These are phyloP conservation scores for Antitype chi DNA, from an alignment of 2,888 invertebrate genomes.

Conservation along the genomic window DNA sequence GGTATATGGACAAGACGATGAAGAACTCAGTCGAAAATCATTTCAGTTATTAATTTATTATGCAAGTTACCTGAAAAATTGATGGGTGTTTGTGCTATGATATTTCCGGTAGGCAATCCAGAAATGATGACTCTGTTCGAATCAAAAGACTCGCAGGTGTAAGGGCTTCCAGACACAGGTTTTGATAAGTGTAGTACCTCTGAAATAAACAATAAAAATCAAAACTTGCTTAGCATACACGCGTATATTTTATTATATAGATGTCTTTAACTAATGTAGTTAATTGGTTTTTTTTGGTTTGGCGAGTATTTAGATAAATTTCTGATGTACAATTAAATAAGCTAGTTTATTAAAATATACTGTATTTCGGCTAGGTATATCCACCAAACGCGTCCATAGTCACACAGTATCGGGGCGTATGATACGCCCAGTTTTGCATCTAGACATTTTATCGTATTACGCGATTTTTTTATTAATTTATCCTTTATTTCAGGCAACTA, in stretches of 20 bases:
- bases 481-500: too few relatives aligned
- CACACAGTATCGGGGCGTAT: too few relatives aligned
- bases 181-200: conserved; percentile 98
- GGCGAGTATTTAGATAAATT: too few relatives aligned
- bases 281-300: background rate
- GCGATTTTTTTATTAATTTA: too few relatives aligned
- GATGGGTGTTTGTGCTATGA: conserved; percentile 95
- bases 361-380: too few relatives aligned
- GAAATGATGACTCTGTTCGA: conserved; percentile 95
- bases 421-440: background rate
- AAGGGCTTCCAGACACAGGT: conserved; percentile 97
- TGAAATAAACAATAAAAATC: conserved; percentile 76
- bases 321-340: too few relatives aligned
- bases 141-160: conserved; percentile 97
- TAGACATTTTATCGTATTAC: too few relatives aligned
- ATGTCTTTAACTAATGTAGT: background rate
- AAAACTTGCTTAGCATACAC: background rate
- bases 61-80: conserved; percentile 93
- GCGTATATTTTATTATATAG: background rate
- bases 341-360: too few relatives aligned
- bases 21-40: background rate
- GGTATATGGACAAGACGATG: too few relatives aligned
- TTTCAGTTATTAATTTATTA: background rate
- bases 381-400: background rate
- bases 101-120: conserved; percentile 93